Evolutionary conservation across 2,797 vertebrate genomes (phyloP).

Genomic region (Ptychadena robeensis): DNA sequence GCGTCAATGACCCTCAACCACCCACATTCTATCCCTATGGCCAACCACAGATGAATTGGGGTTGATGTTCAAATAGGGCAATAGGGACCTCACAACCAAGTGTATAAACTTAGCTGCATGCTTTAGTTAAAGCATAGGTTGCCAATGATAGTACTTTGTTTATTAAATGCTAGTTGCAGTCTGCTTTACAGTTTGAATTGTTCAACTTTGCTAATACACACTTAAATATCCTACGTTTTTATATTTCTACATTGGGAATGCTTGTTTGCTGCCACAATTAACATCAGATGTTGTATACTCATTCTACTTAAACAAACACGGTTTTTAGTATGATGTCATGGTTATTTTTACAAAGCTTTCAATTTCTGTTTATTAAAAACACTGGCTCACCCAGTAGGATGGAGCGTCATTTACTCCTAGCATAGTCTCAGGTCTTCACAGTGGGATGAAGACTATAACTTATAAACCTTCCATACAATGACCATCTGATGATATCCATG

Average conservation of each 20-base stretch:
- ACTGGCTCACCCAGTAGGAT: not conserved
- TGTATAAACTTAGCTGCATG: too few species aligned
- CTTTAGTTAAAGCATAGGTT: too few species aligned
- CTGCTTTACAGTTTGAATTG: not conserved
- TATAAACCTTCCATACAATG: not conserved
- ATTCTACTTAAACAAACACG: not conserved
- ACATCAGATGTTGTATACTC: not conserved
- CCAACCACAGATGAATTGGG: too few species aligned
- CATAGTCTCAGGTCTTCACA: not conserved
- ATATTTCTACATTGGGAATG: not conserved
- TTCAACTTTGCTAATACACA: not conserved
- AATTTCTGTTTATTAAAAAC: not conserved
- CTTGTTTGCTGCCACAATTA: not conserved
- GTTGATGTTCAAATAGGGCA: too few species aligned
- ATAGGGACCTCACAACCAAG: too few species aligned
- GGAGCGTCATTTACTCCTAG: not conserved
- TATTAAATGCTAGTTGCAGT: not conserved
- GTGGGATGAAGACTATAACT: not conserved
- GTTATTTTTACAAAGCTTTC: not conserved
- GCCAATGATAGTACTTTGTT: too few species aligned
- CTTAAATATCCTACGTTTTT: not conserved
- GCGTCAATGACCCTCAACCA: too few species aligned
- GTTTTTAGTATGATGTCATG: not conserved
- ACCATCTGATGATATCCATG: slow-evolving; percentile 12
- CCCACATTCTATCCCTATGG: too few species aligned